Evolutionary conservation across 2,113 vertebrate genomes (phyloP).

Genomic region (Halcyon senegalensis): DNA sequence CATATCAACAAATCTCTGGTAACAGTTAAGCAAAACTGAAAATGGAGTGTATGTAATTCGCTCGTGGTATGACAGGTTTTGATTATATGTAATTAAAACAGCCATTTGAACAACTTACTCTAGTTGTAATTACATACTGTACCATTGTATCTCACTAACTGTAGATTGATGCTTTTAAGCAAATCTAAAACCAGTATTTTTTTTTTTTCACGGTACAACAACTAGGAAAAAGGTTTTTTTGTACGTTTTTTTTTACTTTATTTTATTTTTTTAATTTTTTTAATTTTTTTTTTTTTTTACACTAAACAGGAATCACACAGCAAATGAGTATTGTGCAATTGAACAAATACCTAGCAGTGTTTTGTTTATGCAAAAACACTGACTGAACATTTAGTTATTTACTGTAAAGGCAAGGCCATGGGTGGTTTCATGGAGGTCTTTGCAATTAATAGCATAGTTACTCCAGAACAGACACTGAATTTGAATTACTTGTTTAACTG

Average conservation of each 20-base stretch:
- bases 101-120: slow-evolving; percentile 77
- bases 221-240: slow-evolving; percentile 68
- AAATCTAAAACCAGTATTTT: slow-evolving; percentile 74
- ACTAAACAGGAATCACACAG: slow-evolving; percentile 80
- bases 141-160: slow-evolving; percentile 79
- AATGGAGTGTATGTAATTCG: slow-evolving; percentile 70
- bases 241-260: not conserved
- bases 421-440: slow-evolving; percentile 85
- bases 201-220: slow-evolving; percentile 75
- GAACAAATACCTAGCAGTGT: slow-evolving; percentile 78
- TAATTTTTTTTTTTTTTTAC: slow-evolving; percentile 27
- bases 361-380: slow-evolving; percentile 76
- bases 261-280: not conserved
- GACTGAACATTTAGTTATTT: slow-evolving; percentile 75
- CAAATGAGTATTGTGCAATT: slow-evolving; percentile 79
- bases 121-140: slow-evolving; percentile 82
- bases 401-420: slow-evolving; percentile 85
- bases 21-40: slow-evolving; percentile 71
- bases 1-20: slow-evolving; percentile 71
- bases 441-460: slow-evolving; percentile 82
- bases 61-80: slow-evolving; percentile 69
- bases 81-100: slow-evolving; percentile 78
- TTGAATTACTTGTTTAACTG: slow-evolving; percentile 77
- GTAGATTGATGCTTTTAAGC: slow-evolving; percentile 70
- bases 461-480: slow-evolving; percentile 79